Conservation (phyloP, 2,113 vertebrate genomes). For the Piprites chloris region DNA sequence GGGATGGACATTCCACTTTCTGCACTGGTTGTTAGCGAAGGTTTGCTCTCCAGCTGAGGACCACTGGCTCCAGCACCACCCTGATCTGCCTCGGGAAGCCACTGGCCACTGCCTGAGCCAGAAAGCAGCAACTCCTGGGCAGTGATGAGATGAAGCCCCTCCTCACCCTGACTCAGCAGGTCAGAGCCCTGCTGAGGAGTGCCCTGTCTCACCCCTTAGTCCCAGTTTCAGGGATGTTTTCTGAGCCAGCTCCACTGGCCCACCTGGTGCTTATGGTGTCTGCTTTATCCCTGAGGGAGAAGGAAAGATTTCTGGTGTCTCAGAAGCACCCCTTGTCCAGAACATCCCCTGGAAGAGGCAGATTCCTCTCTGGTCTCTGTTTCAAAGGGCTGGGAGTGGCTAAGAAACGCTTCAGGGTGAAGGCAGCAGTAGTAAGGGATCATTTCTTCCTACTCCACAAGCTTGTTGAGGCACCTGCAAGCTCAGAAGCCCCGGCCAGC, state of each 20-base stretch:
- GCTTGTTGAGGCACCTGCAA: neutral
- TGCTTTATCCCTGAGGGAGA: neutral
- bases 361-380: neutral
- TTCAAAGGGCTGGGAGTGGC: neutral
- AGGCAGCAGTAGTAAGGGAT: neutral
- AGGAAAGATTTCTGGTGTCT: neutral
- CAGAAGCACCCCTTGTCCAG: accelerated
- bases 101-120: neutral
- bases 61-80: neutral
- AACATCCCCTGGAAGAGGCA: neutral
- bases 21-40: neutral
- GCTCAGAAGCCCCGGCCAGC: neutral
- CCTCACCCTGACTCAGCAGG: neutral
- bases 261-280: neutral
- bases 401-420: neutral
- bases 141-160: accelerated
- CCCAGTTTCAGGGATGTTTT: neutral
- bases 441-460: neutral
- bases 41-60: neutral
- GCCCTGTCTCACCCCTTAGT: neutral
- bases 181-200: neutral
- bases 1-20: neutral
- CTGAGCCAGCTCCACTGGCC: neutral
- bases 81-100: neutral
- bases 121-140: neutral